Evolutionary conservation across 2,113 vertebrate genomes (phyloP).

Genomic region (Rattus rattus): DNA sequence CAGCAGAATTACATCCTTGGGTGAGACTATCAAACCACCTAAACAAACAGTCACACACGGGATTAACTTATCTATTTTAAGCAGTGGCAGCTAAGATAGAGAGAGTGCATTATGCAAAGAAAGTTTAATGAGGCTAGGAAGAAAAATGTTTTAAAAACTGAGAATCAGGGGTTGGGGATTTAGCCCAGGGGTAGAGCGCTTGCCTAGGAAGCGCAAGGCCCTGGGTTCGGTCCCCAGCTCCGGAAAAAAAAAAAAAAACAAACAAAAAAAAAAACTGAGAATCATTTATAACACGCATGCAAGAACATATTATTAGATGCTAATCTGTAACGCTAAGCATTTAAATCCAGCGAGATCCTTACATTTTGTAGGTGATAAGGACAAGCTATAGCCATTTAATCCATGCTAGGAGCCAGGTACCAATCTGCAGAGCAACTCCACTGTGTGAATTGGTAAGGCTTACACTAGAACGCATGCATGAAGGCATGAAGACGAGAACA

Average conservation of each 20-base stretch:
- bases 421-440: not conserved
- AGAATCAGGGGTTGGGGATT: too few species aligned
- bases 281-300: not conserved
- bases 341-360: slow-evolving; percentile 19
- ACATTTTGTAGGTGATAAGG: not conserved
- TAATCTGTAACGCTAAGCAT: not conserved
- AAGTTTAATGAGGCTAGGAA: not conserved
- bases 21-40: not conserved
- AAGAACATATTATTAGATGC: not conserved
- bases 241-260: too few species aligned
- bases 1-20: not conserved
- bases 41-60: slow-evolving; percentile 12
- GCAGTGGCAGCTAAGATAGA: not conserved
- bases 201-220: too few species aligned
- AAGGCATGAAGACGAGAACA: not conserved
- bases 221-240: too few species aligned
- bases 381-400: not conserved
- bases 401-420: not conserved
- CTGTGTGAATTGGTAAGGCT: not conserved
- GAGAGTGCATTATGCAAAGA: not conserved
- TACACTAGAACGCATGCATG: not conserved
- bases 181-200: too few species aligned
- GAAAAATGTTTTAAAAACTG: not conserved
- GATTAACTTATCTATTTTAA: slow-evolving; percentile 19
- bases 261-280: slow-evolving; percentile 26